These are phyloP conservation scores for Euglossa dilemma DNA, from an alignment of 1,140 invertebrate species.

Conservation along the genomic window DNA sequence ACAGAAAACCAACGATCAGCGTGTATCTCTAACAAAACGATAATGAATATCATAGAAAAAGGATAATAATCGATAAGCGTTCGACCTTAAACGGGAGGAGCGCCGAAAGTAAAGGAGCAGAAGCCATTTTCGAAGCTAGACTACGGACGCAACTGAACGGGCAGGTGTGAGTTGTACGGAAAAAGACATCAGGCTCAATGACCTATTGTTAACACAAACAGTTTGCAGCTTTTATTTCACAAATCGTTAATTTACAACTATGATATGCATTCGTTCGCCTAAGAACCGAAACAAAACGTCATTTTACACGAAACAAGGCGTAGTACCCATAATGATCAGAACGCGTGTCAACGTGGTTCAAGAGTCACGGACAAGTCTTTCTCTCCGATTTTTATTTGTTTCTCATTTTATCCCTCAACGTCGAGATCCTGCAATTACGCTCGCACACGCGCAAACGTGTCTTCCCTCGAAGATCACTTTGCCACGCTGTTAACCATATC, in stretches of 20 bases:
- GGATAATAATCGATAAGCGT: not conserved
- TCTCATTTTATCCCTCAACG: constrained; percentile 32
- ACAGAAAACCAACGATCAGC: too few species aligned
- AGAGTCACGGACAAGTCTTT: constrained; percentile 49
- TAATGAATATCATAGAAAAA: not conserved
- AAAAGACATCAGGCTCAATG: constrained; percentile 44
- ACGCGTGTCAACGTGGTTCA: constrained; percentile 54
- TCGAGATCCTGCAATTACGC: constrained; percentile 1
- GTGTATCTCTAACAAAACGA: not conserved
- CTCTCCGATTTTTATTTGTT: constrained; percentile 31
- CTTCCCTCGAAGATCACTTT: constrained; percentile 6
- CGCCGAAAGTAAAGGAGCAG: not conserved
- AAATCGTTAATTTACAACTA: constrained; percentile 88
- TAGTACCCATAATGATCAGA: constrained; percentile 55
- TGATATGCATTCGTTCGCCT: constrained; percentile 93
- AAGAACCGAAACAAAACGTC: constrained; percentile 85
- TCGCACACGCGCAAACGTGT: constrained; percentile 11
- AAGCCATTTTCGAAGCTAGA: not conserved
- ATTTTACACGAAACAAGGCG: constrained; percentile 58
- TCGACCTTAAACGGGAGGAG: not conserved
- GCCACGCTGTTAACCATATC: not conserved
- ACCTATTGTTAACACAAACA: constrained; percentile 81
- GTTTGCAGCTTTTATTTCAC: constrained; percentile 83
- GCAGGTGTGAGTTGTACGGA: not conserved
- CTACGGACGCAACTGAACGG: not conserved